Percentiles rank a stretch among this genome's conserved stretches.
Evolutionary conservation across 1,140 invertebrate genomes (phyloP).

Genomic region (Alviniconcha marisindica): DNA sequence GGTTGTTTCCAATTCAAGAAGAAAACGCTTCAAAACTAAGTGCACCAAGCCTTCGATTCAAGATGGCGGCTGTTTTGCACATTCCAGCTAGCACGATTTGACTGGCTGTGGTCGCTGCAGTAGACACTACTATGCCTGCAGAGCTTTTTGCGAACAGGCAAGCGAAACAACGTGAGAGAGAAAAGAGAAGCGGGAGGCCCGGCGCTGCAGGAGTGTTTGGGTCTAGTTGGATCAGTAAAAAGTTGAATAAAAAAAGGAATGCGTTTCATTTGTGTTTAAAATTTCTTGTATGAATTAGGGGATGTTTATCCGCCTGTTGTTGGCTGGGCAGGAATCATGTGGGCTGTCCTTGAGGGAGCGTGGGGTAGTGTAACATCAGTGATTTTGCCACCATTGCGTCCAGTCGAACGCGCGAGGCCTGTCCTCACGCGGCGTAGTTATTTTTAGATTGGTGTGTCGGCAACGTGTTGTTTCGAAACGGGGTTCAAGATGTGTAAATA

Average conservation of each 20-base stretch:
- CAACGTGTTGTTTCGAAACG: constrained; percentile 10
- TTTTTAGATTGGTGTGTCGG: background rate
- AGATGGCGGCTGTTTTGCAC: constrained; percentile 37
- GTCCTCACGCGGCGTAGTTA: background rate
- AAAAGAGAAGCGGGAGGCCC: background rate
- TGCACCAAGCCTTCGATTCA: constrained; percentile 28
- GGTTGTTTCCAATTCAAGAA: background rate
- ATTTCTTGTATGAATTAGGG: background rate
- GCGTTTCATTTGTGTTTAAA: too few species aligned
- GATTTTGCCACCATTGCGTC: constrained; percentile 3
- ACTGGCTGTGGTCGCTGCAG: background rate
- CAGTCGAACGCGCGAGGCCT: background rate
- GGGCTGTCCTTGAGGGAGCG: constrained; percentile 2
- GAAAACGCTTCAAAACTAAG: constrained; percentile 15
- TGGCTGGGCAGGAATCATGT: background rate
- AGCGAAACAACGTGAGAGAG: background rate
- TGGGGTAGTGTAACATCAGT: too few species aligned
- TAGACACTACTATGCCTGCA: constrained; percentile 4
- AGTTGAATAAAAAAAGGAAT: background rate
- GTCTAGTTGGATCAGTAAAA: background rate
- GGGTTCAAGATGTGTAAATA: too few species aligned
- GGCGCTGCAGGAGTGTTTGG: background rate
- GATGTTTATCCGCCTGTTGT: background rate
- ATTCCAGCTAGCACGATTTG: constrained; percentile 36
- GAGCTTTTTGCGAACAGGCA: background rate